Conservation (phyloP, 2,888 invertebrate species). For the Epinotia demarniana region DNA sequence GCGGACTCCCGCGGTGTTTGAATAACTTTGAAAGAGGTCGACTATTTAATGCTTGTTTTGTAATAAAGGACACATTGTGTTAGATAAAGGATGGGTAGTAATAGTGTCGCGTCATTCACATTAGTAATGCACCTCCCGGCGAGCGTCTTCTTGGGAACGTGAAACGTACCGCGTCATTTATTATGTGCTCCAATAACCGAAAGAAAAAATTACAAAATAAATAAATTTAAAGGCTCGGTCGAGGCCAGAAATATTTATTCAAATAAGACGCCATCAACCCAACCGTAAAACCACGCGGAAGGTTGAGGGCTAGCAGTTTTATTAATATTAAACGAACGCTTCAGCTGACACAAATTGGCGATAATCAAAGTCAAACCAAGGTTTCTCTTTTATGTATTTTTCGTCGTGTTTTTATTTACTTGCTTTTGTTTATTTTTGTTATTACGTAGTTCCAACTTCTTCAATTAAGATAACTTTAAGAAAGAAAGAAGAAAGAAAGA, state of each 20-base stretch:
- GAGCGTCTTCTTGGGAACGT: constrained; percentile 68
- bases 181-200: constrained; percentile 55
- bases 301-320: constrained; percentile 80
- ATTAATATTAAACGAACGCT: constrained; percentile 84
- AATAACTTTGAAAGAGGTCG: constrained; percentile 76
- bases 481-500: no score
- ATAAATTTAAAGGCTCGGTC: constrained; percentile 70
- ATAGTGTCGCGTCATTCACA: constrained; percentile 81
- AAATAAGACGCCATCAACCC: constrained; percentile 82
- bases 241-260: constrained; percentile 81
- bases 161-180: constrained; percentile 52
- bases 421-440: constrained; percentile 23
- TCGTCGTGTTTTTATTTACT: constrained; percentile 12
- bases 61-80: constrained; percentile 81
- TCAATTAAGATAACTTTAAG: neutral
- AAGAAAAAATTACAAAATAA: constrained; percentile 71
- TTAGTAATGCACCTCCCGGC: constrained; percentile 75
- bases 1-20: constrained; percentile 77
- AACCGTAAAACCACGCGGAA: constrained; percentile 80
- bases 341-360: constrained; percentile 83
- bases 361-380: constrained; percentile 72
- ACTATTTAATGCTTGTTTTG: constrained; percentile 78
- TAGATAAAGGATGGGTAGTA: constrained; percentile 81
- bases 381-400: constrained; percentile 26
- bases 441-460: neutral